These are phyloP conservation scores for Seriola dumerili DNA, from an alignment of 2,113 vertebrate genomes.

Conservation along the genomic window DNA sequence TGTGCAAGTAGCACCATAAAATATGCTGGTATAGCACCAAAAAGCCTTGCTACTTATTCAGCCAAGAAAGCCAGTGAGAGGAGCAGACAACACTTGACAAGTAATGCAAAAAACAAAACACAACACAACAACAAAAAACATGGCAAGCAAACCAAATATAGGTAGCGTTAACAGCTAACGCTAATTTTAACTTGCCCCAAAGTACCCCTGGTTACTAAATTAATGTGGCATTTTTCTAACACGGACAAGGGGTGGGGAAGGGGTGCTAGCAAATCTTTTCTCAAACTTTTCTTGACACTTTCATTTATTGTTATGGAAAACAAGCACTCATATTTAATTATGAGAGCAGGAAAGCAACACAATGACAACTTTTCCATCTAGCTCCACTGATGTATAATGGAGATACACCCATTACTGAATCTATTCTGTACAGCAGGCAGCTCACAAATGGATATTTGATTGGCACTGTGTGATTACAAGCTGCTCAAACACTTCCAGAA, in stretches of 20 bases:
- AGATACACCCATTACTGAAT: background rate
- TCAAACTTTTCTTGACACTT: background rate
- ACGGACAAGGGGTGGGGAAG: background rate
- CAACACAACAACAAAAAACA: too few species aligned
- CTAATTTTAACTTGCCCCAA: background rate
- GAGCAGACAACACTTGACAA: background rate
- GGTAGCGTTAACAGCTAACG: background rate
- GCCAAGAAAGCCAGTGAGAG: background rate
- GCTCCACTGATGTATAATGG: background rate
- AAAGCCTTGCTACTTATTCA: background rate
- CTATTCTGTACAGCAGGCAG: background rate
- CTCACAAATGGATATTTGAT: constrained; percentile 2
- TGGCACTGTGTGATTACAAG: constrained; percentile 13
- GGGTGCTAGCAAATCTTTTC: background rate
- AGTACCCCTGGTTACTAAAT: background rate
- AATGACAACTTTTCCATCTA: background rate
- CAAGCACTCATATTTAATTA: too few species aligned
- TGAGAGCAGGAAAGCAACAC: constrained; percentile 4
- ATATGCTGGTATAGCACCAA: background rate
- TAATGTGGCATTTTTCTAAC: background rate
- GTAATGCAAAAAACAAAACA: too few species aligned
- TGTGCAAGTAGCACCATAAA: too few species aligned
- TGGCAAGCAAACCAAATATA: too few species aligned
- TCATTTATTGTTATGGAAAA: background rate
- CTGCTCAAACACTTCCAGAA: constrained; percentile 50